Base-by-base conservation (phyloP, 1,140 invertebrate species). In the Drosophila ficusphila region DNA sequence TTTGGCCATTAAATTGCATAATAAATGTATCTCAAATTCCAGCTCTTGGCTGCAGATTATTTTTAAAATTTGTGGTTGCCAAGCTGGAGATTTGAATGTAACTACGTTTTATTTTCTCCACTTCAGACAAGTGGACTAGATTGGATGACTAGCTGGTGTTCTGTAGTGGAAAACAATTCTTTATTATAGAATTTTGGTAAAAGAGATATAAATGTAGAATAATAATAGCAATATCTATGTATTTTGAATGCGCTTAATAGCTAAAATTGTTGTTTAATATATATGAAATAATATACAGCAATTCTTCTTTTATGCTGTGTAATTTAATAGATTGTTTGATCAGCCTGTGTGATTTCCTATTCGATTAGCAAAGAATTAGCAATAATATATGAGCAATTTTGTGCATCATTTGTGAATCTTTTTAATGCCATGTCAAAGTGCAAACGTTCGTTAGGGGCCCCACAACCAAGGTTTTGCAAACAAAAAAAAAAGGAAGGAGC, bases 1-100 rank as follows among this genome's bases (percentile, higher is more conserved):
- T 83, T 79, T 64, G 79, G 60, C 65, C 41, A 83, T 85, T 79
- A 83, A 83, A 83, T 62, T 79, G 76, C 71, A 79, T 86, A 86
- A 85, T 85, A 86, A 73, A 85, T 85, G 79, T 76, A 53, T 44
- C 58, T 56, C 33, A 60, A 68, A 62, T 69, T 78, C 38, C 51
- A 39, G 25, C 70, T 56, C 38, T 31, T 48, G 56, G 29, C 38
- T 19, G 36, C 33, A 56, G 57, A 73, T 79, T 79, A 85, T 85
- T 86, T 83, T 76, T 16, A 33, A 52, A 70, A 60, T 78, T 61
- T 68, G 48, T 72, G 57, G 34, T 29, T 29, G 44, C 14, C 14
- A 18, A 4, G 42, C 11, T 11, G 39, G 21, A 57, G 48, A 53
- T 36, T 34, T 49, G 41, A 75, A 47, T 39, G 21, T 39, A n/a